These are phyloP conservation scores for Rotaria sp. DNA, from an alignment of 2,888 invertebrate species.

Conservation along the genomic window DNA sequence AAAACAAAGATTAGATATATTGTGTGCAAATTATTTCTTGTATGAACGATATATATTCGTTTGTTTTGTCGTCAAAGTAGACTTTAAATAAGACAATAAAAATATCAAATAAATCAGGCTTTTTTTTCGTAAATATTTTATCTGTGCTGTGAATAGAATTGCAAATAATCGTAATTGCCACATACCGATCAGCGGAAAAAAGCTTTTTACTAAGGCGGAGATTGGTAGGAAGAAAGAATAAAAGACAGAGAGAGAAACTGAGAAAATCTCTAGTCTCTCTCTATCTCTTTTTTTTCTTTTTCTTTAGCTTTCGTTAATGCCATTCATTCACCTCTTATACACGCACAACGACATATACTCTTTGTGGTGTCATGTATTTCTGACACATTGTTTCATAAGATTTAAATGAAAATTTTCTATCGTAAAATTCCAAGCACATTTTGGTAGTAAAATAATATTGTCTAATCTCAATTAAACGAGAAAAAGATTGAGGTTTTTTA, in stretches of 20 bases:
- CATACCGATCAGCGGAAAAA: neutral
- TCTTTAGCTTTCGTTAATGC: neutral
- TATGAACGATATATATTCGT: neutral
- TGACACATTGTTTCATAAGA: neutral
- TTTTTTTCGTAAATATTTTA: neutral
- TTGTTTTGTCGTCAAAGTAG: neutral
- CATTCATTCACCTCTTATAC: constrained; percentile 8
- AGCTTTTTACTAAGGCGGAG: neutral
- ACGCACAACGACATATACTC: neutral
- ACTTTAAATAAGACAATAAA: too few species aligned
- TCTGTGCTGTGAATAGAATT: neutral
- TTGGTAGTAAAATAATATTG: neutral
- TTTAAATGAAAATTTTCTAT: neutral
- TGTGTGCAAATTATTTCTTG: too few species aligned
- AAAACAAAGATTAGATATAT: too few species aligned
- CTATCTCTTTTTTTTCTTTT: neutral
- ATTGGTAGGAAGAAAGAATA: neutral
- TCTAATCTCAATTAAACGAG: neutral
- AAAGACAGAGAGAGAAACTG: neutral
- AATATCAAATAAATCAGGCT: too few species aligned
- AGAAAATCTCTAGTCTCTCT: neutral
- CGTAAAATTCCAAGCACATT: neutral
- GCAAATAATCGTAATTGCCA: neutral
- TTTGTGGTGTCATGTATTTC: neutral
- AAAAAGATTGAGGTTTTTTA: neutral